Evolutionary conservation across 2,888 invertebrate species (phyloP), one percentile per base, ranked within the genome.

Genomic region (Agapetus fuscipes): DNA sequence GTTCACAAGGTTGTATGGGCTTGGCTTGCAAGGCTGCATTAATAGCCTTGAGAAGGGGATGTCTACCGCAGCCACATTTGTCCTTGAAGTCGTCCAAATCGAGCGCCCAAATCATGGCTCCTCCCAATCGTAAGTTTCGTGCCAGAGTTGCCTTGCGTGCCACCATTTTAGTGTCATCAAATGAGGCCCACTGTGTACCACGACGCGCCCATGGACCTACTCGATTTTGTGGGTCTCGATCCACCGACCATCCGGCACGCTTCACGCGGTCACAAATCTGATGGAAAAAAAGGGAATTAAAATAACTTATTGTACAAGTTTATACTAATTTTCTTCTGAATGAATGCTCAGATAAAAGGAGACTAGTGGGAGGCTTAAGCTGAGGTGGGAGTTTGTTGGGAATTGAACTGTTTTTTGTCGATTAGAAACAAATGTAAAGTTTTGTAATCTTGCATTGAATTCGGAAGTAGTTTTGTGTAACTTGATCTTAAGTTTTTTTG

Each of bases 171-270:
- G 76, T 72, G 48, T 82, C 80, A 53, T 87, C 78, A 55, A 83
- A 87, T 0, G 84, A 80, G 1, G 83, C 80, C 87, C 87, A 88
- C 55, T 87, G 86, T 41, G 74, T 74, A 1, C 75, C 79, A 26
- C 66, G 70, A 43, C 78, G 74, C 1, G 83, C 80, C 56, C 78
- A 86, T 1, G 87, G 84, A 1, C 87, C 87, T 49, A 80, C 76
- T 11, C 72, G 59, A 2, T 74, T 77, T 49, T 71, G 53, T 1
- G 71, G 61, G 51, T 75, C 76, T 54, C 83, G 72, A 14, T 75
- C 71, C 7, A 78, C 72, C 1, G 71, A 71, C 67, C 76, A 76
- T 10, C 77, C 71, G 33, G 73, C 71, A 14, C 59, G 60, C 50
- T 72, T 71, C 1, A 78, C 62, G 51, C 72, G 64, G n/a, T 54